These are phyloP conservation scores for Neopelma chrysocephalum DNA, from an alignment of 2,797 vertebrate species.

Conservation along the genomic window DNA sequence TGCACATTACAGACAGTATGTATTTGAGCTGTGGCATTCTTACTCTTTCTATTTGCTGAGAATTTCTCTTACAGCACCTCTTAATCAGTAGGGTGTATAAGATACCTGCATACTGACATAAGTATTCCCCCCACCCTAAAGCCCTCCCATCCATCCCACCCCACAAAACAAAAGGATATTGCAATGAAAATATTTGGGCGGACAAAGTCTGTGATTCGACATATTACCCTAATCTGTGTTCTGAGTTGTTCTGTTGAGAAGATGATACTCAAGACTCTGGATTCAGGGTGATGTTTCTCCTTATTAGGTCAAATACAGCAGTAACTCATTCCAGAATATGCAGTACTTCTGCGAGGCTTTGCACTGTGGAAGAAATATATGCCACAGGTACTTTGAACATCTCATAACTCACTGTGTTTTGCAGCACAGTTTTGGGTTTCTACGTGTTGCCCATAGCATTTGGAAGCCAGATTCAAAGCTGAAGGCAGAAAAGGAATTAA, in stretches of 20 bases:
- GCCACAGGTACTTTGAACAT: not conserved
- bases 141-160: not conserved
- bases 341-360: not conserved
- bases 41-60: not conserved
- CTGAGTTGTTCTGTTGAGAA: not conserved
- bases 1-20: not conserved
- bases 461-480: not conserved
- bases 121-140: fast-evolving
- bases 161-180: not conserved
- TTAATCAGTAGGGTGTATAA: not conserved
- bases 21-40: not conserved
- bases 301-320: not conserved
- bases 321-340: not conserved
- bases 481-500: not conserved
- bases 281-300: not conserved
- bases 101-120: not conserved
- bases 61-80: not conserved
- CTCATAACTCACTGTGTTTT: not conserved
- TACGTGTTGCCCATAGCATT: not conserved
- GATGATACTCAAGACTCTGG: not conserved
- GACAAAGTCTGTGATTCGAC: not conserved
- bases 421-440: not conserved
- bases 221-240: not conserved
- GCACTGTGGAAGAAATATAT: not conserved
- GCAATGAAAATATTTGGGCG: not conserved